These are phyloP conservation scores for Perccottus glenii DNA, from an alignment of 2,113 vertebrate genomes.

Conservation along the genomic window DNA sequence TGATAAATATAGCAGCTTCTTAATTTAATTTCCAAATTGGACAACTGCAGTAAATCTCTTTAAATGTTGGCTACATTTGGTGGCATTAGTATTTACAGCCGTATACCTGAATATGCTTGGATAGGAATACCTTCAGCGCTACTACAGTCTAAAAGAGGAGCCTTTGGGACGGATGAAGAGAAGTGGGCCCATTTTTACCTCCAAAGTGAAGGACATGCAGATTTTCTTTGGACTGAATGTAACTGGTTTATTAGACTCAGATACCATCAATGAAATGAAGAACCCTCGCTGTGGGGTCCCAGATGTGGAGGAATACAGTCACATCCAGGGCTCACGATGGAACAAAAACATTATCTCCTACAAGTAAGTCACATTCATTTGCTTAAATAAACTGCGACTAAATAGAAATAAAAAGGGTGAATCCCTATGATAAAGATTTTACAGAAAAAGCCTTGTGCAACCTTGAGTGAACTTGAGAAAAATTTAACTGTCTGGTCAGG, in stretches of 20 bases:
- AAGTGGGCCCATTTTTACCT: constrained; percentile 62
- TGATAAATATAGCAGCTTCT: no score
- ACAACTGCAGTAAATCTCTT: no score
- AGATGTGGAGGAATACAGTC: constrained; percentile 75
- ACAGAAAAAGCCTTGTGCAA: not conserved
- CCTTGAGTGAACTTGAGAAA: constrained; percentile 17
- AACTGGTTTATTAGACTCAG: constrained; percentile 70
- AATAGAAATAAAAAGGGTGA: not conserved
- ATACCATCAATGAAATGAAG: constrained; percentile 74
- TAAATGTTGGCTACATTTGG: not conserved
- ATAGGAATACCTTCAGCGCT: constrained; percentile 78
- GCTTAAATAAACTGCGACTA: no score
- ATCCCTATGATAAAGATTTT: not conserved
- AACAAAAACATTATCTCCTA: constrained; percentile 77
- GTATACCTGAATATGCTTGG: not conserved
- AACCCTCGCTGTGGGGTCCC: constrained; percentile 78
- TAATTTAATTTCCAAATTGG: no score
- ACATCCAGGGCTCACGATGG: constrained; percentile 66
- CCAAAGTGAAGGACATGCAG: constrained; percentile 81
- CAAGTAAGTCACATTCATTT: constrained; percentile 53
- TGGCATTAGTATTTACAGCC: not conserved
- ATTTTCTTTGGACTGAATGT: constrained; percentile 76
- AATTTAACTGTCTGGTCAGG: constrained; percentile 7
- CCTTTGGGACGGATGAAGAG: constrained; percentile 58
- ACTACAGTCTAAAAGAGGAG: constrained; percentile 69